Percentiles rank a stretch among this genome's conserved stretches.
phyloP scores from a whole-genome alignment of 2,113 vertebrate species.

The Odontesthes bonariensis region DNA sequence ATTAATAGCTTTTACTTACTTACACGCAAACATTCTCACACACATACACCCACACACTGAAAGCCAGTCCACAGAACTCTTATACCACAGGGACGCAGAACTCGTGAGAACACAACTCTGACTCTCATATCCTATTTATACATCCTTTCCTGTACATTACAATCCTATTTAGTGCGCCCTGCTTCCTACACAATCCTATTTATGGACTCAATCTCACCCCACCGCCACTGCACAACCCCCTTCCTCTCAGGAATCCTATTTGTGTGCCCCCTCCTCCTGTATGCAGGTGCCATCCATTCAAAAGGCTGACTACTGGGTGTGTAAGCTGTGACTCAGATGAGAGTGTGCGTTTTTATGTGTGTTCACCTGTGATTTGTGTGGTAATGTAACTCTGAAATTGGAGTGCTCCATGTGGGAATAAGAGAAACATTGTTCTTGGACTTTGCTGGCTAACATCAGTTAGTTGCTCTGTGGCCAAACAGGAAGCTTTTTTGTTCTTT shows the following conservation, averaged over 20 bases:
- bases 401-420: constrained; percentile 59
- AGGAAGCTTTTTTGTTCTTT: constrained; percentile 13
- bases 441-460: constrained; percentile 46
- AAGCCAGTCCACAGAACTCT: constrained; percentile 58
- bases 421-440: constrained; percentile 51
- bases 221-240: constrained; percentile 26
- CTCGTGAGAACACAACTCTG: constrained; percentile 77
- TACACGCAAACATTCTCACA: constrained; percentile 14
- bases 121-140: constrained; percentile 83
- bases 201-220: constrained; percentile 67
- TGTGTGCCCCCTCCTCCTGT: constrained; percentile 75
- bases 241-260: constrained; percentile 74
- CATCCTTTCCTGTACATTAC: constrained; percentile 79
- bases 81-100: constrained; percentile 69
- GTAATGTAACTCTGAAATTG: constrained; percentile 73
- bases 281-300: constrained; percentile 79
- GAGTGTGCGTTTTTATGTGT: constrained; percentile 43
- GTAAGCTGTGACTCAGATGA: constrained; percentile 55
- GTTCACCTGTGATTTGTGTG: constrained; percentile 57
- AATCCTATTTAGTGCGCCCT: constrained; percentile 80
- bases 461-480: constrained; percentile 39
- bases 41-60: constrained; percentile 16
- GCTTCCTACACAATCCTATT: constrained; percentile 81
- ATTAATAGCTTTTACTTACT: constrained; percentile 79
- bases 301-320: constrained; percentile 67